phyloP scores from a whole-genome alignment of 2,888 invertebrate genomes.

The Cantharis rustica region DNA sequence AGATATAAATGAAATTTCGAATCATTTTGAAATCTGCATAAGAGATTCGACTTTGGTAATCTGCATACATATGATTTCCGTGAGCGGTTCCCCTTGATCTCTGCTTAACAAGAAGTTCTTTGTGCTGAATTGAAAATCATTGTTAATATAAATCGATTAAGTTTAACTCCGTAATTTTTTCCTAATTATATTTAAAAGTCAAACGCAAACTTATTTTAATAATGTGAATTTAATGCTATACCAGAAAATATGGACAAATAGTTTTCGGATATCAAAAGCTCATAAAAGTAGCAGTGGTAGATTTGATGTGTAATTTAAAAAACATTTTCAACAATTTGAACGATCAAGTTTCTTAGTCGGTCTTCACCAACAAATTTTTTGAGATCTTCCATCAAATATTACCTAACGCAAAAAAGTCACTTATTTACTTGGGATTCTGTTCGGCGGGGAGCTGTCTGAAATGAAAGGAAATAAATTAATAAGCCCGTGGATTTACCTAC shows the following conservation, averaged over 20 bases:
- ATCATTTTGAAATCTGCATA: conserved; percentile 23
- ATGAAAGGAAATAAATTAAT: background rate
- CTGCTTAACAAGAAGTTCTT: conserved; percentile 22
- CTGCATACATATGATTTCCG: conserved; percentile 37
- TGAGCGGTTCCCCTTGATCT: conserved; percentile 26
- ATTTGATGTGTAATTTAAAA: background rate
- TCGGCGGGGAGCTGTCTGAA: background rate
- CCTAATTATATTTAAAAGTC: background rate
- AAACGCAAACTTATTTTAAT: background rate
- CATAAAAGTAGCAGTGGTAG: background rate
- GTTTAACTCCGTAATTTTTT: background rate
- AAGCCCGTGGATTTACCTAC: background rate
- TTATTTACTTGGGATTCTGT: background rate
- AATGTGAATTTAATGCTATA: background rate
- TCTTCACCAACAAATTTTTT: background rate
- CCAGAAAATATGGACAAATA: background rate
- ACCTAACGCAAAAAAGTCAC: background rate
- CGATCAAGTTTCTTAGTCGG: background rate
- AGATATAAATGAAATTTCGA: conserved; percentile 19
- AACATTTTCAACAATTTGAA: background rate
- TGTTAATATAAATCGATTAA: conserved; percentile 33
- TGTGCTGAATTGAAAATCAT: conserved; percentile 37
- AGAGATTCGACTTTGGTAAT: conserved; percentile 34
- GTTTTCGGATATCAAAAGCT: background rate
- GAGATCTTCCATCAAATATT: background rate